Base-by-base conservation (phyloP, 2,797 vertebrate genomes). In the Tadarida brasiliensis region DNA sequence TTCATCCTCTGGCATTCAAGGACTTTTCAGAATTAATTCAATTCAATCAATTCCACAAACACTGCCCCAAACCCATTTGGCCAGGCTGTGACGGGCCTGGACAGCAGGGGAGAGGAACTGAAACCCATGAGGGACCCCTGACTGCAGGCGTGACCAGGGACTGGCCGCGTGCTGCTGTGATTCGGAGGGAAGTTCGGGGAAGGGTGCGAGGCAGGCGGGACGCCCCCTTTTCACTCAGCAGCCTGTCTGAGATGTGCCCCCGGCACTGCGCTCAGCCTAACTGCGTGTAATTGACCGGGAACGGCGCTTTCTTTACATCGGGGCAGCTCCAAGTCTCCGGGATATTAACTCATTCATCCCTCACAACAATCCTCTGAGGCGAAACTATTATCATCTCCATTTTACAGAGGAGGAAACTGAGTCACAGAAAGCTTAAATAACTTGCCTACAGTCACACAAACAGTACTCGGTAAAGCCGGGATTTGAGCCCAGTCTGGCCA, bases 331-430 rank as follows among this genome's bases (percentile, higher is more conserved):
- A 54, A 71, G 65, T 76, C 24, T 49, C 63, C 9, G 49, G 28
- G 1, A 0, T 19, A 51, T 84, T 67, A 77, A 57, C 39, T 77
- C 70, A 61, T 47, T 82, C 35, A 15, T 56, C 51, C 70, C 19
- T 59, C 74, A 70, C 33, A 65, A 33, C 33, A 73, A 1, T 19
- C 15, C 20, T 65, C 14, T 4, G 9, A 49, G 33, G 9, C 10
- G 63, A 73, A 93, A 77, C 59, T 87, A 30, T 84, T 47, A 93
- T 91, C 67, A 87, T 51, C 76, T 74, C 33, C 56, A 59, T 44
- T 44, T 94, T 68, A 90, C 56, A 94, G 90, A 87, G 76, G 28
- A 92, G 76, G 89, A 93, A 90, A 94, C 70, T 33, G 96, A 97
- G 87, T 87, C 94, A 94, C 35, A 11, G 83, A 74, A 71, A 24